Evolutionary conservation across 2,888 invertebrate genomes (phyloP), one percentile per base, ranked within the genome.

Genomic region (Neoscelio sp.): DNA sequence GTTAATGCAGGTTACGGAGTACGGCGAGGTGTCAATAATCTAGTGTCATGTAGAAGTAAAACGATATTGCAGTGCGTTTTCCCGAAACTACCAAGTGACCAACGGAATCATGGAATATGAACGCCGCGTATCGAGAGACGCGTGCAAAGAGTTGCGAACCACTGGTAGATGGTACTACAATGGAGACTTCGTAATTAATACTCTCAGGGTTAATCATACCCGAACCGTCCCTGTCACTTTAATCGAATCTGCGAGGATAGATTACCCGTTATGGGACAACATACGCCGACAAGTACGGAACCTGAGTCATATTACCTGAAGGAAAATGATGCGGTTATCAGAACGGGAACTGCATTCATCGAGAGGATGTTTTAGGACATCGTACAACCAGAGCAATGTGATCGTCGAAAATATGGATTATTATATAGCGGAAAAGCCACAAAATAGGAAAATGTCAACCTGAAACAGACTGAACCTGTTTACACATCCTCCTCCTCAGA

Each of bases 371-470:
- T 15, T 18, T 67, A 54, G 67, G 3, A 42, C 0, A 0, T 13
- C 2, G 7, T 13, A 0, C 2, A 54, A n/a, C 60, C 73, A 0
- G 10, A 23, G 0, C 46, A 68, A 0, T 80, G 80, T 28, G 46
- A 64, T 6, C 67, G 79, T 1, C 6, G 70, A 1, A 20, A 42
- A 7, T 85, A 82, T 38, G 79, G 50, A 12, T 38, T 80, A n/a
- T 15, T 84, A 2, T 82, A 82, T 23, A 67, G 76, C 40, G 83
- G 82, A 1, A 15, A 30, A 5, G 78, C 78, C 0, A 56, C 33
- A 1, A 46, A 38, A 20, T 4, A 54, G 2, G 10, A 42, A n/a
- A 23, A 8, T n/a, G 8, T 13, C 1, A 23, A 48, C 0, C 1
- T 5, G 10, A 8, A 40, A 40, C 10, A 6, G 5, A 15, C 8